phyloP scores from a whole-genome alignment of 2,113 vertebrate species.

The Melanocharis versteri region DNA sequence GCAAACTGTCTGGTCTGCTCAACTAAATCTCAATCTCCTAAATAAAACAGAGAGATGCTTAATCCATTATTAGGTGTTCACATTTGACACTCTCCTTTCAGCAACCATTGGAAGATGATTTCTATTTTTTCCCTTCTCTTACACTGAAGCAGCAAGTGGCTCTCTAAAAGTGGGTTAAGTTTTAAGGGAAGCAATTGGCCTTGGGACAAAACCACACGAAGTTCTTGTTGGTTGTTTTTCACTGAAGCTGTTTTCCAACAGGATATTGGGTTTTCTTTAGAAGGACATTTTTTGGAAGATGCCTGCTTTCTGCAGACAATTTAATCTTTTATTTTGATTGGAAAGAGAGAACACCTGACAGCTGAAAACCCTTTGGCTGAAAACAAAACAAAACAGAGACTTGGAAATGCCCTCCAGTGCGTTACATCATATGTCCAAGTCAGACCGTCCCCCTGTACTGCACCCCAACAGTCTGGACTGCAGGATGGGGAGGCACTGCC shows the following conservation, averaged over 20 bases:
- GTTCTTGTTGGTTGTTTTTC: slow-evolving; percentile 10
- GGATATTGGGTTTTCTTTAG: slow-evolving; percentile 47
- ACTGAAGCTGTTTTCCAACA: slow-evolving; percentile 17
- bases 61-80: neutral
- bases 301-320: slow-evolving; percentile 15
- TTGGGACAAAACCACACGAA: neutral
- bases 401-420: neutral
- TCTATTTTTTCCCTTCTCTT: neutral
- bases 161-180: neutral
- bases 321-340: slow-evolving; percentile 54
- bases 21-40: neutral
- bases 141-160: neutral
- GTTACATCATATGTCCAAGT: rapidly evolving
- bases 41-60: neutral
- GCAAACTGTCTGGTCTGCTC: neutral
- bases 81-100: neutral
- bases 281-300: neutral
- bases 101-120: neutral
- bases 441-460: rapidly evolving
- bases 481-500: neutral
- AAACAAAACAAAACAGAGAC: neutral
- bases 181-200: neutral
- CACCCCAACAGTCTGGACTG: neutral
- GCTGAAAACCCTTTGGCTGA: slow-evolving; percentile 22
- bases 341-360: slow-evolving; percentile 38